Conservation (phyloP, 2,113 vertebrate species). For the Martes martes region DNA sequence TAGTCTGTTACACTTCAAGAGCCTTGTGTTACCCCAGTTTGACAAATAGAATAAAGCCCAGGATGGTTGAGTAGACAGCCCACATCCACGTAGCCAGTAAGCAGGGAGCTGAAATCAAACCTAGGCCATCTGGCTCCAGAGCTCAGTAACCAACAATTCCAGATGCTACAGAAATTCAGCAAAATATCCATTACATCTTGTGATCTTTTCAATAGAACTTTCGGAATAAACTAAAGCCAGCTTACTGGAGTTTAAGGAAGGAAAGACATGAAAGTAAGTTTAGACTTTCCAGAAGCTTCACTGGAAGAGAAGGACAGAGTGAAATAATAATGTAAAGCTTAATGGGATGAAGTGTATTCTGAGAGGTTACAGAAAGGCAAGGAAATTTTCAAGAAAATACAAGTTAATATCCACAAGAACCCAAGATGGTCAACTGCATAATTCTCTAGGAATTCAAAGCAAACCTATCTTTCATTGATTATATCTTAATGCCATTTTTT, state of each 20-base stretch:
- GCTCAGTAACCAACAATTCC: neutral
- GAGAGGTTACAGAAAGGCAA: neutral
- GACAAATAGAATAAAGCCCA: neutral
- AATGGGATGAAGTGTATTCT: neutral
- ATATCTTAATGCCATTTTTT: neutral
- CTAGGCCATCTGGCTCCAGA: neutral
- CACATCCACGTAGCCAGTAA: neutral
- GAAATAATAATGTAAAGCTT: neutral
- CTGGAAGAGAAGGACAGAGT: neutral
- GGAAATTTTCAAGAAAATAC: neutral
- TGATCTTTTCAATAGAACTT: neutral
- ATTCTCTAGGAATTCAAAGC: neutral
- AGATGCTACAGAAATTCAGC: neutral
- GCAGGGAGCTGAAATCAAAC: neutral
- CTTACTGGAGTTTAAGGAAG: neutral
- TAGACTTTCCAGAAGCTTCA: neutral
- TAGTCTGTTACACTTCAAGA: neutral
- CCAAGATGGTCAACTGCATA: neutral
- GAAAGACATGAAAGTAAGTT: neutral
- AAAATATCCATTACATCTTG: neutral
- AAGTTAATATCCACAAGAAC: neutral
- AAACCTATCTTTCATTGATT: neutral
- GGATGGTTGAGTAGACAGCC: neutral
- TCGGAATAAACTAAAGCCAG: neutral
- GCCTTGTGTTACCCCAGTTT: neutral